Evolutionary conservation across 2,113 vertebrate genomes (phyloP).

Genomic region (Proteles cristata): DNA sequence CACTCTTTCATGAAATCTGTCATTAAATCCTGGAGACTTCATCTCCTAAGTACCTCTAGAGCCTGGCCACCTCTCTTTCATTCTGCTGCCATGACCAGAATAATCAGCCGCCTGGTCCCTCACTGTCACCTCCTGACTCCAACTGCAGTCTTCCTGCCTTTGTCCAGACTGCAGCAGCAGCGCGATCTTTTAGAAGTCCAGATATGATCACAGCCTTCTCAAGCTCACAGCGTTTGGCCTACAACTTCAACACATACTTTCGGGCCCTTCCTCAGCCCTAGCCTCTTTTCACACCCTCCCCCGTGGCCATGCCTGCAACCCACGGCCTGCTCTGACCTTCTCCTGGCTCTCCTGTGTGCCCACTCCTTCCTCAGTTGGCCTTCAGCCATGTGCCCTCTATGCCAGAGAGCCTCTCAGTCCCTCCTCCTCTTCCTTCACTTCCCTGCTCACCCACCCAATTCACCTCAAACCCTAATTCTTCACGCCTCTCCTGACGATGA

Average conservation of each 20-base stretch:
- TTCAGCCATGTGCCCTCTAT: background rate
- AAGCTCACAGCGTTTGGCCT: background rate
- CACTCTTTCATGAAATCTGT: background rate
- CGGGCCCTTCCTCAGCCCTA: background rate
- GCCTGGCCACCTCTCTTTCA: background rate
- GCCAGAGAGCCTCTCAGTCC: background rate
- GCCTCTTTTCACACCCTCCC: background rate
- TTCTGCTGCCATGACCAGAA: background rate
- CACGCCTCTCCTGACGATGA: background rate
- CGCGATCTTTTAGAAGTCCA: background rate
- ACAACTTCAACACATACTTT: background rate
- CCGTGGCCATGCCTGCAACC: background rate
- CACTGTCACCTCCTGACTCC: background rate
- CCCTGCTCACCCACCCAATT: background rate
- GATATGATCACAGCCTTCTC: background rate
- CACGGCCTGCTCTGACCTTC: background rate
- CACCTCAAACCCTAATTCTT: background rate
- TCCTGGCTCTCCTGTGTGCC: background rate
- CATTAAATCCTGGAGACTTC: background rate
- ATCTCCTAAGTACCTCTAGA: background rate
- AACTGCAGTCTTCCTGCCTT: background rate
- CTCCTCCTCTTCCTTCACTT: background rate
- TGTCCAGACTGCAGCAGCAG: background rate
- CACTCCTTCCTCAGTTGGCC: constrained; percentile 27
- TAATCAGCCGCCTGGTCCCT: background rate